Conservation (phyloP, 1,140 invertebrate genomes). For the Aphaenogaster ashmeadi region DNA sequence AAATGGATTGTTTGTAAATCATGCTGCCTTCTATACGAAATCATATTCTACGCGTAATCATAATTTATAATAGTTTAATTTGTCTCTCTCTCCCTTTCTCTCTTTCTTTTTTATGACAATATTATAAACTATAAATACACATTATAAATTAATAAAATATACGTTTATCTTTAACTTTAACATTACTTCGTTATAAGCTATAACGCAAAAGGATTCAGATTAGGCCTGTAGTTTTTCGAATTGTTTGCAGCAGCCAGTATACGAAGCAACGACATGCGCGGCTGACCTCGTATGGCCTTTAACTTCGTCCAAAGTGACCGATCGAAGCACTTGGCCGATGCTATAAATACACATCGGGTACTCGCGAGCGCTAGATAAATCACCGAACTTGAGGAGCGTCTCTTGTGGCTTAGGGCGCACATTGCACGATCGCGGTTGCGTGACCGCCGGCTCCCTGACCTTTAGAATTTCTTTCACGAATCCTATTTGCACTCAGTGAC, state of each 20-base stretch:
- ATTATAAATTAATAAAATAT: too few relatives aligned
- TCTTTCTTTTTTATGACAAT: not conserved
- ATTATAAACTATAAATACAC: too few relatives aligned
- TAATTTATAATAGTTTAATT: not conserved
- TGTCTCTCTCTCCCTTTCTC: too few relatives aligned
- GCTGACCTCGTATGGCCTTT: slow-evolving; percentile 6
- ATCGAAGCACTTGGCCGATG: slow-evolving; percentile 37
- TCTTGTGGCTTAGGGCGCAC: slow-evolving; percentile 7
- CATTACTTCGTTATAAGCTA: not conserved
- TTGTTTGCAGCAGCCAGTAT: not conserved
- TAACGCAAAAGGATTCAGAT: not conserved
- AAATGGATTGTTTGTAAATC: not conserved
- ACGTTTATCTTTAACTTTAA: not conserved
- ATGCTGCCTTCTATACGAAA: not conserved
- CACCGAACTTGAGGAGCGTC: slow-evolving; percentile 37
- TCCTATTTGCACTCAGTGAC: slow-evolving; percentile 13
- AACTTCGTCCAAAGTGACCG: slow-evolving; percentile 46
- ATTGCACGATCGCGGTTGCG: slow-evolving; percentile 55
- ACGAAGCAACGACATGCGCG: not conserved
- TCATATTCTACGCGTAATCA: not conserved
- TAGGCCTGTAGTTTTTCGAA: not conserved
- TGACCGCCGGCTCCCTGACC: slow-evolving; percentile 55
- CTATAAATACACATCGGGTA: slow-evolving; percentile 60
- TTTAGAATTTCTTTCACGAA: slow-evolving; percentile 58
- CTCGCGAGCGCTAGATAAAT: slow-evolving; percentile 62